Evolutionary conservation across 1,140 invertebrate genomes (phyloP), one percentile per base, ranked within the genome.

Genomic region (Diorhabda carinulata): DNA sequence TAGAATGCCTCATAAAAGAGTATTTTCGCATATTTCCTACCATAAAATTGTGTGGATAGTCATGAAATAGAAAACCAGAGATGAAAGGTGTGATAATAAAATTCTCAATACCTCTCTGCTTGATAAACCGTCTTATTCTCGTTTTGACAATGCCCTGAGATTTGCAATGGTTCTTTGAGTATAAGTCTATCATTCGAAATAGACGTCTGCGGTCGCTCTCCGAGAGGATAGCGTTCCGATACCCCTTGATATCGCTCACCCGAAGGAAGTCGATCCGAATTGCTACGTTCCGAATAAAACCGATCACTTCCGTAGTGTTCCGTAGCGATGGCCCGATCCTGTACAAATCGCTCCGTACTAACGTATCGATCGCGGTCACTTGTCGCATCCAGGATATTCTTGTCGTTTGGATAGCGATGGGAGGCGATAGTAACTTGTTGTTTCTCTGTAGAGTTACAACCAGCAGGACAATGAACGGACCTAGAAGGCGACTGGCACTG

Each of bases 141-240:
- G 52, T 69, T 61, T 65, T 66, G 66, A 70, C 66, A 66, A 5
- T 45, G 45, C 7, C 63, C 56, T n/a, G 69, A 61, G 9, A 60
- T 57, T 63, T 70, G 69, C 44, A 70, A 43, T 42, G 61, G 59
- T 40, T 74, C 68, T 52, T 75, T 69, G 43, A 72, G 68, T 62
- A 75, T 68, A 56, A 78, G 62, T 6, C 77, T 67, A 62, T 79
- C 76, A 45, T 77, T 72, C 9, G 76, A 77, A 41, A 77, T 70
- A 52, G 78, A 72, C 25, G 78, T 77, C 58, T 78, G 74, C 41
- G 74, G 75, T 66, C 78, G 72, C 68, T 80, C 79, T 10, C 79
- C 79, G 60, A 81, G 69, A 57, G 79, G 79, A 63, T 78, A 81
- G n/a, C 79, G 73, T 69, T 81, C 79, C 10, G 77, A 79, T 44